Conservation (phyloP, 2,797 vertebrate species). For the Carapus acus region DNA sequence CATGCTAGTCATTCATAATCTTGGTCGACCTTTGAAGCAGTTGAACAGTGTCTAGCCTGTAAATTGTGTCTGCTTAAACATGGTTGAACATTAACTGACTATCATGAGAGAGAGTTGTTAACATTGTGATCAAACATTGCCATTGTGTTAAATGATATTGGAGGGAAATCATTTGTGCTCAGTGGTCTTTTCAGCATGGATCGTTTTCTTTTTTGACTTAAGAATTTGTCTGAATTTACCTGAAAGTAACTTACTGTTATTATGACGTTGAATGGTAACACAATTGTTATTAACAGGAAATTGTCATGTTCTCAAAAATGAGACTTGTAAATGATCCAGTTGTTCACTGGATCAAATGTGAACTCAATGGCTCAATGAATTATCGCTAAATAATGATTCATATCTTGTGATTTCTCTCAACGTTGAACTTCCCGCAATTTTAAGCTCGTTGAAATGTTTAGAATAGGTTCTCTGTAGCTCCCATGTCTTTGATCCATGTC, state of each 20-base stretch:
- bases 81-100: too few relatives aligned
- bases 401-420: conserved; percentile 38
- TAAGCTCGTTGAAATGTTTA: conserved; percentile 7
- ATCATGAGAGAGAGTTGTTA: neutral
- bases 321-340: neutral
- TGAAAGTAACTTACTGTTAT: neutral
- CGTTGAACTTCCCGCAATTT: conserved; percentile 26
- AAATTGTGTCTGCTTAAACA: too few relatives aligned
- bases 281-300: neutral
- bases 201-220: too few relatives aligned
- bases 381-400: neutral
- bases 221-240: neutral
- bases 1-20: neutral
- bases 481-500: conserved; percentile 28
- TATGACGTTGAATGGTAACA: neutral
- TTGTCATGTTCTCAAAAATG: conserved; percentile 1
- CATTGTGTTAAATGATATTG: neutral
- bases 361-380: too few relatives aligned
- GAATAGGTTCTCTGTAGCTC: conserved; percentile 13
- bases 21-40: neutral
- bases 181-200: neutral
- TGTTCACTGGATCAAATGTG: conserved; percentile 12
- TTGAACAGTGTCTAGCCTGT: neutral
- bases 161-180: neutral
- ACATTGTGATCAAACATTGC: conserved; percentile 1